Percentiles rank a stretch among this genome's conserved stretches.
These are phyloP conservation scores for Sebastes wilsoni DNA, from an alignment of 2,797 vertebrate species.

Conservation along the genomic window DNA sequence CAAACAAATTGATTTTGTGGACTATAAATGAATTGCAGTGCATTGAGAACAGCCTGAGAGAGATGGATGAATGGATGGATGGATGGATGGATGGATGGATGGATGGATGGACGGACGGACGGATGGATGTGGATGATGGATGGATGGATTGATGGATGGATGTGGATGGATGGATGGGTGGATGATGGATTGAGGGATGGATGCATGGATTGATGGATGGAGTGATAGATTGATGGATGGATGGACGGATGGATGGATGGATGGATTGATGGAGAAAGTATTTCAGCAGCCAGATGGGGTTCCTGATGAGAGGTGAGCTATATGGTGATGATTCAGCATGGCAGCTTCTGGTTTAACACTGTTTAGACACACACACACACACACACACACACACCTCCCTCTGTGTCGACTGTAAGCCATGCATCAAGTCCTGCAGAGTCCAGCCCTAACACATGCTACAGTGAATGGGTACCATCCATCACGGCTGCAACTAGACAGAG, in stretches of 20 bases:
- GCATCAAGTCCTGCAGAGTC: slow-evolving; percentile 10
- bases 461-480: slow-evolving; percentile 53
- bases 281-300: slow-evolving; percentile 30
- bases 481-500: slow-evolving; percentile 37
- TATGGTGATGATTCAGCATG: slow-evolving; percentile 55
- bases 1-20: too few species aligned
- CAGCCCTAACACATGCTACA: slow-evolving; percentile 56
- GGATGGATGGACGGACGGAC: too few species aligned
- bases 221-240: too few species aligned
- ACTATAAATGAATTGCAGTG: too few species aligned
- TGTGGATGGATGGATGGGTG: too few species aligned
- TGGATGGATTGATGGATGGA: too few species aligned
- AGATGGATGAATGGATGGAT: too few species aligned
- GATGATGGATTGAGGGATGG: too few species aligned
- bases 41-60: too few species aligned
- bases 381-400: not conserved
- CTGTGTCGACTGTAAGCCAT: not conserved
- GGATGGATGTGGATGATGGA: too few species aligned
- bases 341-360: slow-evolving; percentile 41
- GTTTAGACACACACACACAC: not conserved
- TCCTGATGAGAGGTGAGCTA: slow-evolving; percentile 37
- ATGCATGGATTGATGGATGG: too few species aligned
- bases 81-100: too few species aligned
- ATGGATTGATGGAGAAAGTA: not conserved
- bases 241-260: not conserved